phyloP scores from a whole-genome alignment of 2,888 invertebrate species.

The Palloptera scutellata region DNA sequence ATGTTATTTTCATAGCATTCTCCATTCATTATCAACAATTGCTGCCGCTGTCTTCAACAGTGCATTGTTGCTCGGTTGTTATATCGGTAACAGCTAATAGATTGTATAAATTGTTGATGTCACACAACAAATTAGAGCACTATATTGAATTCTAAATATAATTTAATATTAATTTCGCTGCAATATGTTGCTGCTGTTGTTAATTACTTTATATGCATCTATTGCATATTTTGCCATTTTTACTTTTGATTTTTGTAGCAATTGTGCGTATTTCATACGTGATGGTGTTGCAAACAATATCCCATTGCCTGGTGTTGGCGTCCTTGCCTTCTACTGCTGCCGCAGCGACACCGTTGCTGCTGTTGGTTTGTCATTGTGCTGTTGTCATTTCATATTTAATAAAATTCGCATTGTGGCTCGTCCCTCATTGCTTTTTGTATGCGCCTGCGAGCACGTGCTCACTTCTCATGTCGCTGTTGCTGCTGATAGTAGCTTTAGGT shows the following conservation, averaged over 20 bases:
- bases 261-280: constrained; percentile 3
- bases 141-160: too few relatives aligned
- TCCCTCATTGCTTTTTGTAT: constrained; percentile 5
- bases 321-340: constrained; percentile 1
- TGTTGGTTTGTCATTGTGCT: constrained; percentile 15
- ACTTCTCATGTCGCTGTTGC: background rate
- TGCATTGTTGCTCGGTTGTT: background rate
- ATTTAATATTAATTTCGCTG: too few relatives aligned
- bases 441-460: constrained; percentile 24
- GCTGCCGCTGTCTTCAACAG: background rate
- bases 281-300: constrained; percentile 24
- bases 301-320: constrained; percentile 14
- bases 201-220: too few relatives aligned
- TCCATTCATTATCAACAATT: background rate
- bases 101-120: too few relatives aligned
- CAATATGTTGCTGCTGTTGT: too few relatives aligned
- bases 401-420: constrained; percentile 14
- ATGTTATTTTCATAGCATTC: constrained; percentile 26
- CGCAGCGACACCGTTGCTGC: constrained; percentile 29
- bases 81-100: too few relatives aligned
- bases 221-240: background rate
- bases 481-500: background rate
- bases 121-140: too few relatives aligned
- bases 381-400: constrained; percentile 25
- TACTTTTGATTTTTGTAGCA: background rate